Conservation (phyloP, 1,140 invertebrate species). For the Batillaria attramentaria region DNA sequence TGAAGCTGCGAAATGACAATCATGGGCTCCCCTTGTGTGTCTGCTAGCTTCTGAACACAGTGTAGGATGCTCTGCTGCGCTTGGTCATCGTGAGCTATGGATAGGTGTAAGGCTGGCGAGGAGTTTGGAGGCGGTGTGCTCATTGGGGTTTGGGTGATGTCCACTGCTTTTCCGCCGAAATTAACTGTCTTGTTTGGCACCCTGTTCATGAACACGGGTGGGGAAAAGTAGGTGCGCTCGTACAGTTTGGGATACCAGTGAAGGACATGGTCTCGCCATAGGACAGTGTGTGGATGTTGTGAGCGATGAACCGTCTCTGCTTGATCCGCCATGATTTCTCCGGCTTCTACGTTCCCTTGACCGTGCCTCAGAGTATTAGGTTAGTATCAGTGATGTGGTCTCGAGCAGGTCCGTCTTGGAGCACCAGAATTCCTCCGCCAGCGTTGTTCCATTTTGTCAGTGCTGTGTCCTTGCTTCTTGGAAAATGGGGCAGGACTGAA, state of each 20-base stretch:
- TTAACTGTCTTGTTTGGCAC: neutral
- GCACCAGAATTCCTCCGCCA: too few relatives aligned
- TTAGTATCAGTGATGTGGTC: too few relatives aligned
- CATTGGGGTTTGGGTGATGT: neutral
- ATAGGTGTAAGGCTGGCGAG: neutral
- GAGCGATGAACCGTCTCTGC: too few relatives aligned
- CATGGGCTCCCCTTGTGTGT: neutral
- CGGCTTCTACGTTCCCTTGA: too few relatives aligned
- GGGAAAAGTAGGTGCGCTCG: neutral
- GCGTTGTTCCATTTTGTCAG: too few relatives aligned
- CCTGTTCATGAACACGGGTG: neutral
- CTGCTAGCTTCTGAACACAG: neutral
- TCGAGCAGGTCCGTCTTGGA: too few relatives aligned
- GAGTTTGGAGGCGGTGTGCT: neutral
- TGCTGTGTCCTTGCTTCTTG: too few relatives aligned
- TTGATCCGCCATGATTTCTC: too few relatives aligned
- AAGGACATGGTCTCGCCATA: neutral
- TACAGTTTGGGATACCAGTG: neutral
- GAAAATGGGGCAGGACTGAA: too few relatives aligned
- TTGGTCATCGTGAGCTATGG: neutral
- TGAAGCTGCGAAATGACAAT: neutral
- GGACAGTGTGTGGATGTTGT: neutral
- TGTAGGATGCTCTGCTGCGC: neutral
- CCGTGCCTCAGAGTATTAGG: too few relatives aligned
- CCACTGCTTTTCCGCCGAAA: neutral